Conservation (phyloP, 2,888 invertebrate genomes). For the Leucophora obtusa region DNA sequence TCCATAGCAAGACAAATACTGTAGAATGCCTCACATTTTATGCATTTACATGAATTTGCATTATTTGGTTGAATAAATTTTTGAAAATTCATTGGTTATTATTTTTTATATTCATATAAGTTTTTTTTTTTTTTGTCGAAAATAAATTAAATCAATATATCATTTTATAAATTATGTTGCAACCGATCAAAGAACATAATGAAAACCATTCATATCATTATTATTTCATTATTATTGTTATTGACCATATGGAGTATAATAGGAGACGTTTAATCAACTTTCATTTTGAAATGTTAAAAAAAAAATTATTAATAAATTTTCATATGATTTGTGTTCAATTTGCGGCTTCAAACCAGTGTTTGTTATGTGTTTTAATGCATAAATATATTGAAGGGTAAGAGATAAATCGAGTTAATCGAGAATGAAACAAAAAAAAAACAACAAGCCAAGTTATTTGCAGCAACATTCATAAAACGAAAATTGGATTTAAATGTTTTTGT, state of each 20-base stretch:
- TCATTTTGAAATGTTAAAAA: slow-evolving; percentile 25
- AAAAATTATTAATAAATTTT: slow-evolving; percentile 49
- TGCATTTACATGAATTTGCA: not conserved
- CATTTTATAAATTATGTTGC: slow-evolving; percentile 56
- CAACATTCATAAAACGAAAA: slow-evolving; percentile 23
- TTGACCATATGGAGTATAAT: slow-evolving; percentile 33
- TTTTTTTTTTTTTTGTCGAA: slow-evolving; percentile 11
- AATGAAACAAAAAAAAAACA: slow-evolving; percentile 36
- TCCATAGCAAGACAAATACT: not conserved
- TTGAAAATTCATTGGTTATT: not conserved
- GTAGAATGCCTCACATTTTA: not conserved
- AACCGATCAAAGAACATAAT: slow-evolving; percentile 16
- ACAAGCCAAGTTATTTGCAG: slow-evolving; percentile 39
- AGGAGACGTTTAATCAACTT: slow-evolving; percentile 55
- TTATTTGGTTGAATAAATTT: slow-evolving; percentile 36
- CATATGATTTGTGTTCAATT: slow-evolving; percentile 41
- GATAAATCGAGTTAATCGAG: slow-evolving; percentile 60
- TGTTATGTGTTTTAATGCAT: slow-evolving; percentile 36
- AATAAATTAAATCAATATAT: slow-evolving; percentile 51
- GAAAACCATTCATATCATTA: slow-evolving; percentile 12
- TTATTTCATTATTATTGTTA: slow-evolving; percentile 16
- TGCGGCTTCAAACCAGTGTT: slow-evolving; percentile 24
- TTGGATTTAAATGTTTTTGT: slow-evolving; percentile 45
- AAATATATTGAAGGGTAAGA: slow-evolving; percentile 59
- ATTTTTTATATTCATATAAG: too few relatives aligned